Evolutionary conservation across 2,888 invertebrate species (phyloP), one percentile per base, ranked within the genome.

Genomic region (Amorpha juglandis): DNA sequence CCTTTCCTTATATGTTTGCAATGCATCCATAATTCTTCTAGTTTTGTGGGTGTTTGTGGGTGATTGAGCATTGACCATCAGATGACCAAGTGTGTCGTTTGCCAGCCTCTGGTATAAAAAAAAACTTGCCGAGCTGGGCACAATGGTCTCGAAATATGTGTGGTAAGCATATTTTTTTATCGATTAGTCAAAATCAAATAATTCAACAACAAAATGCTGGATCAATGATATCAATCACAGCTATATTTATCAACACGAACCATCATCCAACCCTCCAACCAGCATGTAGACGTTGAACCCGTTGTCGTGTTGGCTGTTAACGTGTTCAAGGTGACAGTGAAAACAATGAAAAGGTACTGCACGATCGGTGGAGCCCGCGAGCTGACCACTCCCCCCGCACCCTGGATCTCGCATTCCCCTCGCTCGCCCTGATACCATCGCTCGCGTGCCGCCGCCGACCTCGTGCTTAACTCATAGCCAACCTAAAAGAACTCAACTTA

Each of bases 311-410:
- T 58, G 19, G 58, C 58, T 58, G 58, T 21, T 58, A 42, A 19
- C 58, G 58, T 58, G 58, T 58, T 58, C 58, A 58, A 58, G 58
- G 58, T 58, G 58, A 58, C 16, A 58, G 42, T 58, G 58, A 58
- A 42, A 58, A 58, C 38, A 58, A 19, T 19, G 42, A 58, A 55
- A 38, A 58, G 58, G 19, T 19, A 8, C 42, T 58, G 58, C 58
- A 33, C n/a, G 67, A 33, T 42, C 16, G n/a, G 45, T 51, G 52
- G 47, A 12, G 48, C 19, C 9, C 47, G 19, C 19, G 58, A 19
- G 58, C 19, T 58, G 58, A 42, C 42, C 58, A 58, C 38, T 19
- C 38, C 38, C 55, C 55, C n/a, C 55, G n/a, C 19, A 50, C 12
- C 45, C 45, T 14, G 45, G 9, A 14, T 11, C 45, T 38, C 9